Base-by-base conservation (phyloP, 2,797 vertebrate genomes). In the Neopelma chrysocephalum region DNA sequence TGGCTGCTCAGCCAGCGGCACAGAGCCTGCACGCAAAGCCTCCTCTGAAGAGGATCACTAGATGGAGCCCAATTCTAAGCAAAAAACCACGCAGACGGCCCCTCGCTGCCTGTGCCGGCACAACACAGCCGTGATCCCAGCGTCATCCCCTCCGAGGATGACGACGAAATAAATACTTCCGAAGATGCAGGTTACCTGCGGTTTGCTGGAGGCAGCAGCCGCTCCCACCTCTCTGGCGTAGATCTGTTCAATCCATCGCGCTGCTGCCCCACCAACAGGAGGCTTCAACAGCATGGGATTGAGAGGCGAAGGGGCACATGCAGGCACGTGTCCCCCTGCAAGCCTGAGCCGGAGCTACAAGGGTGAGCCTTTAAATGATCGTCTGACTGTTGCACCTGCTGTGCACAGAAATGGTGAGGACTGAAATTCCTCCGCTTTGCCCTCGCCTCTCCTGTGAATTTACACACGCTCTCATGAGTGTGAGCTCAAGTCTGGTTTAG, bases 31-130 rank as follows among this genome's bases (percentile, higher is more conserved):
- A 48, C 34, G 15, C 65, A 22, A 12, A 47, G 72, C 16, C 60
- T 84, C 21, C 73, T 61, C 53, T 29, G 53, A 36, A 29, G 45
- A 48, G 22, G 27, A 62, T 90, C 87, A 22, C 93, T 88, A 96
- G 95, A 45, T 70, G 93, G 87, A 94, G 83, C 89, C 26, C 89
- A 45, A 36, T 78, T 87, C 79, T 21, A 85, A 64, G 51, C 27
- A 17, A 54, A 87, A 84, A 32, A 29, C 14, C 4, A 19, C 8
- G 34, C 60, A 47, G 45, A 4, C 51, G 32, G 40, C 26, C 57
- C 45, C 29, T 38, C 45, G 2, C 15, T 43, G 36, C 36, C 57
- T 12, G 38, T 1, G 4, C 64, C 2, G 1, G 43, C n/a, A 29
- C 53, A 3, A 29, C 47, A 14, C 53, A 42, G 53, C 54, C 50